Percentiles rank a stretch among this genome's conserved stretches.
Evolutionary conservation across 1,140 invertebrate genomes (phyloP).

Genomic region (Drosophila arawakana): DNA sequence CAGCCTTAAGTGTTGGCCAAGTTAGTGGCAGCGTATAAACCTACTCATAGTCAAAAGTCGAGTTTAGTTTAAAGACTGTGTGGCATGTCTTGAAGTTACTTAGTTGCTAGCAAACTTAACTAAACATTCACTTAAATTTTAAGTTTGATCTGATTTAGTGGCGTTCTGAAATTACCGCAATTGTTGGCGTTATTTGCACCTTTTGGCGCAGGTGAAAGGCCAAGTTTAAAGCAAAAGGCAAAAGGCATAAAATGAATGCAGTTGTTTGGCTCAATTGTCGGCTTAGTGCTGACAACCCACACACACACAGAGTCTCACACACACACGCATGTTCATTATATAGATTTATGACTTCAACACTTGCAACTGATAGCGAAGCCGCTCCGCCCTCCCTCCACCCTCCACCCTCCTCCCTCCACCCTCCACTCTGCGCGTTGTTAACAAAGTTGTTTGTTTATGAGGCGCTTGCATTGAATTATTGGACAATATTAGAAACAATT

Average conservation of each 20-base stretch:
- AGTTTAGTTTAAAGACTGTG: background rate
- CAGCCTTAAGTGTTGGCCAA: no score
- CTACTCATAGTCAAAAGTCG: no score
- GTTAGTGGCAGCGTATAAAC: no score
- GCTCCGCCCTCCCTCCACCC: background rate
- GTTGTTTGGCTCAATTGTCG: constrained; percentile 10
- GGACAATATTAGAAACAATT: constrained; percentile 68
- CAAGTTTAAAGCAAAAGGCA: background rate
- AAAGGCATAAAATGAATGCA: constrained; percentile 13
- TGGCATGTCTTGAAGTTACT: background rate
- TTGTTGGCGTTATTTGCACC: constrained; percentile 2
- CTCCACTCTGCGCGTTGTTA: constrained; percentile 36
- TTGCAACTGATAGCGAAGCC: constrained; percentile 66
- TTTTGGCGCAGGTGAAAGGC: constrained; percentile 24
- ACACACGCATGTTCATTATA: constrained; percentile 57
- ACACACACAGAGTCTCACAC: constrained; percentile 10
- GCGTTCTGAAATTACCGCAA: constrained; percentile 7
- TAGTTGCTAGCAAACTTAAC: background rate
- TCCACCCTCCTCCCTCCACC: background rate
- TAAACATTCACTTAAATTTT: background rate
- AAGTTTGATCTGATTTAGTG: background rate
- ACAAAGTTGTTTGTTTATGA: constrained; percentile 80
- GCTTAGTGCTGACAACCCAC: constrained; percentile 25
- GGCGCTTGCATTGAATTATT: constrained; percentile 74
- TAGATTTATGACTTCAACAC: constrained; percentile 80